Base-by-base conservation (phyloP, 2,888 invertebrate species). In the Cordilura impudica region DNA sequence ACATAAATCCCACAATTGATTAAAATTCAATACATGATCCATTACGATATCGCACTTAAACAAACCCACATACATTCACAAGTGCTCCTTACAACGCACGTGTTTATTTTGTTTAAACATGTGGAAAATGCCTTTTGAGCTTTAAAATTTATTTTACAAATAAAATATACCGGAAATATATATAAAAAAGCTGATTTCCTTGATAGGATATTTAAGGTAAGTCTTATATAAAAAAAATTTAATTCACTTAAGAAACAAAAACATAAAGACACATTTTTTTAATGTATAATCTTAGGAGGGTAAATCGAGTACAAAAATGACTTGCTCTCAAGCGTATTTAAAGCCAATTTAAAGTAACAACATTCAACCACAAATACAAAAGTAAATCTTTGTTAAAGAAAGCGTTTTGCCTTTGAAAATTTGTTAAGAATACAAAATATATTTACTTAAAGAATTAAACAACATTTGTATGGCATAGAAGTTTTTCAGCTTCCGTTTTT, bases 51-150 rank as follows among this genome's bases (percentile, higher is more conserved):
- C 79, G 67, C 56, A 39, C 7, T 39, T 18, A 16, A 49, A 61
- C 16, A 56, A 10, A n/a, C 5, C 31, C 18, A 21, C 35, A n/a
- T n/a, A n/a, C 31, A 18, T 12, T 4, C 47, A 14, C 18, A n/a
- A 6, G 19, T 21, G n/a, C 29, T 21, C 21, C 8, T 63, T 58
- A 7, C 67, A 76, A 47, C 60, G 69, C 71, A 82, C 82, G 82
- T 82, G 81, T 81, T 82, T 82, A 73, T 79, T 82, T 81, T 82
- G 81, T 79, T 79, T 81, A 82, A 82, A 74, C 53, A 72, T 66
- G 77, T 53, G 79, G 77, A 82, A 82, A 79, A 76, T 70, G 69
- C 53, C 26, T 63, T 69, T 67, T 58, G 23, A 69, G 71, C 77
- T 67, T 78, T 75, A 43, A 29, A 53, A 54, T 10, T 31, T 65